Evolutionary conservation across 2,797 vertebrate species (phyloP).

Genomic region (Gambusia yucatana): DNA sequence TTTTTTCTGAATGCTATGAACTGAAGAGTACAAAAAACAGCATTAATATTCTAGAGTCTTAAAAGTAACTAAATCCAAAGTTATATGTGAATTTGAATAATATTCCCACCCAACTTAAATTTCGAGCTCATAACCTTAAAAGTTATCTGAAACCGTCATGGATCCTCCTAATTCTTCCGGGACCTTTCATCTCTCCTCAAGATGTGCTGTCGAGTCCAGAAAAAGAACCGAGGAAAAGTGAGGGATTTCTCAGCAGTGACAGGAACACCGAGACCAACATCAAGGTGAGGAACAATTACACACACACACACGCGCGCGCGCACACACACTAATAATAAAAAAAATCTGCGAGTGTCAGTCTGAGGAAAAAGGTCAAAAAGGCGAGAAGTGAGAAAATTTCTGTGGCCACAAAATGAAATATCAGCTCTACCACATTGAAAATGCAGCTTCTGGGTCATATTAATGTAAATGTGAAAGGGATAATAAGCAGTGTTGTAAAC

Average conservation of each 20-base stretch:
- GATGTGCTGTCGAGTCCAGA: constrained; percentile 48
- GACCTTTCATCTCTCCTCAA: constrained; percentile 30
- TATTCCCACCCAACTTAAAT: constrained; percentile 10
- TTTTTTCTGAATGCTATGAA: background rate
- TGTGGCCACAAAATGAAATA: constrained; percentile 22
- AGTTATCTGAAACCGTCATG: background rate
- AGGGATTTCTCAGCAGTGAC: constrained; percentile 15
- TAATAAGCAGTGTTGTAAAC: constrained; percentile 45
- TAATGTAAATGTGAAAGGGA: constrained; percentile 53
- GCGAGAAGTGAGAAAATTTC: constrained; percentile 23
- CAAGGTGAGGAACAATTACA: constrained; percentile 40
- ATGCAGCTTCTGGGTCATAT: constrained; percentile 69
- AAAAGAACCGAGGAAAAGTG: constrained; percentile 32
- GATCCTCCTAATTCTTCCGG: constrained; percentile 8
- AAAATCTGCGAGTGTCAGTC: background rate
- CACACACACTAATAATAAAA: constrained; percentile 2
- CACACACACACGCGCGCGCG: background rate
- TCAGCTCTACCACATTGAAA: constrained; percentile 49
- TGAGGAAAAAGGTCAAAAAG: constrained; percentile 36
- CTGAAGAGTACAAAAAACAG: background rate
- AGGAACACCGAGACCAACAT: constrained; percentile 18
- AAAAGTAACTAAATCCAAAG: constrained; percentile 9
- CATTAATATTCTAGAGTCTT: background rate
- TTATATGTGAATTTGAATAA: constrained; percentile 2
- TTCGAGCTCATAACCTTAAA: constrained; percentile 10